phyloP scores from a whole-genome alignment of 1,140 invertebrate genomes.

The Centruroides sculpturatus region DNA sequence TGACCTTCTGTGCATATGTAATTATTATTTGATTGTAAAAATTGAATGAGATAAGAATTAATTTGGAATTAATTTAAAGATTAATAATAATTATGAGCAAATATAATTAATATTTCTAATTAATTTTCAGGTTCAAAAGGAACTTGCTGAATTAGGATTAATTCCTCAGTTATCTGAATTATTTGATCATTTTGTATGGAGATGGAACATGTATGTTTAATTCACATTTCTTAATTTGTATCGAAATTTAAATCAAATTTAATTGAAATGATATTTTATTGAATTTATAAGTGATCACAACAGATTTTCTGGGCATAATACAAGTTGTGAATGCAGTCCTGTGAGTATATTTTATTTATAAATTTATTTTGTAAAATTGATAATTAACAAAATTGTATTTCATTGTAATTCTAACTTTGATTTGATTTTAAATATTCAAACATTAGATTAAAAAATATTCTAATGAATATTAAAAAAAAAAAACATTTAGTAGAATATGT shows the following conservation, averaged over 20 bases:
- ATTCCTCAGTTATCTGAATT: conserved; percentile 31
- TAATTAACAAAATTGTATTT: no score
- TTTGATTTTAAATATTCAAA: no score
- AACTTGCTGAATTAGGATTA: conserved; percentile 31
- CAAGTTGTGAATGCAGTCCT: conserved; percentile 34
- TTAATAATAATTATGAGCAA: background rate
- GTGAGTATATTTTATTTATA: conserved; percentile 22
- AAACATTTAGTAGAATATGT: no score
- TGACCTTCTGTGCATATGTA: no score
- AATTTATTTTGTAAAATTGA: background rate
- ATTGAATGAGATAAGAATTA: no score
- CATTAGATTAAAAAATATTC: no score
- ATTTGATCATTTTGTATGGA: conserved; percentile 37
- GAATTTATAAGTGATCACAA: conserved; percentile 22
- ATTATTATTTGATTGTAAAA: no score
- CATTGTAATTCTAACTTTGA: no score
- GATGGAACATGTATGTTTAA: conserved; percentile 28
- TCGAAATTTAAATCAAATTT: no score
- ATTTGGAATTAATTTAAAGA: no score
- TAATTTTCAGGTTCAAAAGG: conserved; percentile 28
- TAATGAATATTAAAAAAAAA: no score
- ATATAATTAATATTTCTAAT: background rate
- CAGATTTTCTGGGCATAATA: conserved; percentile 29
- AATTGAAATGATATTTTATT: background rate
- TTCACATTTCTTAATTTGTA: background rate